Base-by-base conservation (phyloP, 2,797 vertebrate genomes). In the Distichodus sexfasciatus region DNA sequence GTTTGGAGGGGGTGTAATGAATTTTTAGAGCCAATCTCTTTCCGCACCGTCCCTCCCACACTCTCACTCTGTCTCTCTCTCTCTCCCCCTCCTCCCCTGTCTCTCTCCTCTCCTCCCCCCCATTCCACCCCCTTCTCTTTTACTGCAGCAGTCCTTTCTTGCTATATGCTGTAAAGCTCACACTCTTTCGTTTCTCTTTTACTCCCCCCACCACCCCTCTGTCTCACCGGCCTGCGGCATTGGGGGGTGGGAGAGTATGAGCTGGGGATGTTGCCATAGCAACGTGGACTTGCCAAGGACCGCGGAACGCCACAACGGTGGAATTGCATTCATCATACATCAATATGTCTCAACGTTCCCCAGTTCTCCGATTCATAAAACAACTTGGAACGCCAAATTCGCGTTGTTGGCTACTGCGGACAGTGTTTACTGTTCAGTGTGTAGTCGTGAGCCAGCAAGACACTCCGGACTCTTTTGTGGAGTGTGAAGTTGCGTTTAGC, bases 261-360 rank as follows among this genome's bases (percentile, higher is more conserved):
- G 62, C 40, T 41, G 82, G 80, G 84, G 87, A 78, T 47, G 83
- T 91, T 88, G 57, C 88, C 82, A 90, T 89, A 84, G 88, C 67
- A 91, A 92, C 88, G 63, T 54, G 72, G 83, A 87, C 82, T 85
- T 87, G 85, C 86, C 82, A 84, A 89, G 83, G 87, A 91, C 87
- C 81, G 80, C 10, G 51, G 64, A 76, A 59, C 50, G 33, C 51
- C 50, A 50, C 15, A 21, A 78, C 47, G 43, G 67, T 84, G 75
- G 68, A 79, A 76, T 69, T 76, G 63, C 75, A 66, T 54, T 66
- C 60, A 40, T 50, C 46, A 36, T 59, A 48, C 19, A 24, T 50
- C 14, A 19, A 64, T 73, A 43, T 55, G 66, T 71, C 24, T 57
- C 14, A 35, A 17, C 35, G 44, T 55, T 65, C 44, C 65, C n/a